Evolutionary conservation across 1,140 invertebrate species (phyloP), one percentile per base, ranked within the genome.

Genomic region (Drosophila gunungcola): DNA sequence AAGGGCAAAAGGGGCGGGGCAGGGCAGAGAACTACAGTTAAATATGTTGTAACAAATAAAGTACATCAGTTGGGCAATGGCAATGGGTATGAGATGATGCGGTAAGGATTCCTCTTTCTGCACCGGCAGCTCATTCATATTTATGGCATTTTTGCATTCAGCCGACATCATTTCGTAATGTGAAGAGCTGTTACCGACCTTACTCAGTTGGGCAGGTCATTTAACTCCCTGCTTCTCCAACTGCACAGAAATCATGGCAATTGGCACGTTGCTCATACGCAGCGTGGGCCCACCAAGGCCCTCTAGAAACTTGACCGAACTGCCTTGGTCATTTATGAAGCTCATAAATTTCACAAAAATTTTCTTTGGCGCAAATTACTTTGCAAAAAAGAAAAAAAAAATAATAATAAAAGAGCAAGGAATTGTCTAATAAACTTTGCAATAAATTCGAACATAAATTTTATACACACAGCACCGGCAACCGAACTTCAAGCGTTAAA

Each of bases 381-480:
- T 61, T 39, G 64, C 63, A 80, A 80, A 51, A 82, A 79, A 80
- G 25, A 25, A 41, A 3, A 9, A 25, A 41, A 3, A 9, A 41
- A 3, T 4, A 41, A n/a, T 3, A 41, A 78, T 73, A 3, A 80
- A 78, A 21, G 1, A 21, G 16, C 16, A 81, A 78, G 73, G 73
- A 88, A 89, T 89, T 84, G 80, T 89, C 84, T 89, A 89, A 89
- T 89, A 89, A 89, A 89, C 85, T 89, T 89, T 89, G 84, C 84
- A 89, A 89, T 89, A 89, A 89, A 89, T 89, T 89, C 85, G 73
- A 89, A 84, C 84, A 89, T 89, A 89, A 89, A 89, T 89, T 89
- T 89, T 84, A 68, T 90, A 90, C 80, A 85, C 79, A 84, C 45
- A 73, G 77, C 49, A 46, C 38, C 45, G 62, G 63, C 74, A 80